Evolutionary conservation across 2,797 vertebrate species (phyloP), one percentile per base, ranked within the genome.

Genomic region (Sparus aurata): DNA sequence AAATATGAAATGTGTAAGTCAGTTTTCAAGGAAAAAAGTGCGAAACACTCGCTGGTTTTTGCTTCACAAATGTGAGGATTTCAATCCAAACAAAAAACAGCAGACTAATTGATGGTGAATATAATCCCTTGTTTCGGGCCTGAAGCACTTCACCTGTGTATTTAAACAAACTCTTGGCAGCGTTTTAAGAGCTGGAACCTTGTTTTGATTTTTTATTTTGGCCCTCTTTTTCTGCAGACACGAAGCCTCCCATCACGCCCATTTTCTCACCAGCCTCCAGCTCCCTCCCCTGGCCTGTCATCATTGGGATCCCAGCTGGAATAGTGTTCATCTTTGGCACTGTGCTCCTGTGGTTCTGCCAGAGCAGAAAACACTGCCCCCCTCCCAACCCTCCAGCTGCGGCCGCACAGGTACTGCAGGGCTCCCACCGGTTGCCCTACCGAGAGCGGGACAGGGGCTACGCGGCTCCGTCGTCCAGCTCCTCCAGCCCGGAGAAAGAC

Each of bases 281-380:
- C 83, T 96, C 96, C 82, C 96, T 99, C 13, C 98, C 98, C 0
- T 99, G 98, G 98, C 98, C 98, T 0, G 98, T 99, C 77, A 98
- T 99, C 92, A 99, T 99, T 0, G 98, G 98, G 65, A 98, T 99
- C 91, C 98, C 98, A 0, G 98, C 98, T 0, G 98, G 98, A 17
- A 96, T 98, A 0, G 96, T 99, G 60, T 98, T 99, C 94, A 98
- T 99, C 93, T 96, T 99, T 0, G 98, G 98, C 49, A 98, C 97
- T 0, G 96, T 98, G 86, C 95, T 99, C 57, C 90, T 99, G 79
- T 99, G 98, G 98, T 97, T 99, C 75, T 99, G 98, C 90, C 98
- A 99, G 92, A 97, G 96, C 79, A 97, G 97, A 92, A 99, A 97
- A 94, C 97, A 97, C 1, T 99, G 97, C 27, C 95, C 97, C 0